Conservation (phyloP, 2,113 vertebrate species). For the Merops nubicus region DNA sequence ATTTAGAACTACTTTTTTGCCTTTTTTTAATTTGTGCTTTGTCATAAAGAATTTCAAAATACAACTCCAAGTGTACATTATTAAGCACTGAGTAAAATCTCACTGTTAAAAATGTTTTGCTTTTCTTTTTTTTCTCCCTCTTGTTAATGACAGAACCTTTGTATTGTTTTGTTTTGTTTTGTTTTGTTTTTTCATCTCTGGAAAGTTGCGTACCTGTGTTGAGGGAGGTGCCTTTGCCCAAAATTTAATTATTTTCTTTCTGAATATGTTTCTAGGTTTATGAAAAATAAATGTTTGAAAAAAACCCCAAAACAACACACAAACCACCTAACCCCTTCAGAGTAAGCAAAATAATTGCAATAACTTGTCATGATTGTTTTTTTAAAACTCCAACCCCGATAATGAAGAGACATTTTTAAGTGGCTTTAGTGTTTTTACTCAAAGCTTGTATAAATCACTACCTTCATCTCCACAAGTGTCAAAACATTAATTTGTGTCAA, state of each 20-base stretch:
- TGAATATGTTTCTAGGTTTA: background rate
- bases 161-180: too few relatives aligned
- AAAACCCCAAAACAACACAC: background rate
- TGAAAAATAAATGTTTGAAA: background rate
- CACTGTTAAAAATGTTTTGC: background rate
- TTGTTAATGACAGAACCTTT: background rate
- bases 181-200: background rate
- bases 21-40: background rate
- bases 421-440: background rate
- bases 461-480: slow-evolving; percentile 12
- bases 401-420: background rate
- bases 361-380: background rate
- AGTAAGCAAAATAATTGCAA: background rate
- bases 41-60: background rate
- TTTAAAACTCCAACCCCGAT: background rate
- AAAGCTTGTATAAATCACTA: background rate
- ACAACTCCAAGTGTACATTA: background rate
- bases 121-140: background rate
- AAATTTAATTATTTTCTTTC: background rate
- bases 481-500: slow-evolving; percentile 55
- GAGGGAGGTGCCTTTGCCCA: background rate
- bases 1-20: background rate
- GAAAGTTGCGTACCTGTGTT: background rate
- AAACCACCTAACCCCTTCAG: background rate
- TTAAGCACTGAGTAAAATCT: background rate